Conservation (phyloP, 2,797 vertebrate species). For the Phoebastria nigripes region DNA sequence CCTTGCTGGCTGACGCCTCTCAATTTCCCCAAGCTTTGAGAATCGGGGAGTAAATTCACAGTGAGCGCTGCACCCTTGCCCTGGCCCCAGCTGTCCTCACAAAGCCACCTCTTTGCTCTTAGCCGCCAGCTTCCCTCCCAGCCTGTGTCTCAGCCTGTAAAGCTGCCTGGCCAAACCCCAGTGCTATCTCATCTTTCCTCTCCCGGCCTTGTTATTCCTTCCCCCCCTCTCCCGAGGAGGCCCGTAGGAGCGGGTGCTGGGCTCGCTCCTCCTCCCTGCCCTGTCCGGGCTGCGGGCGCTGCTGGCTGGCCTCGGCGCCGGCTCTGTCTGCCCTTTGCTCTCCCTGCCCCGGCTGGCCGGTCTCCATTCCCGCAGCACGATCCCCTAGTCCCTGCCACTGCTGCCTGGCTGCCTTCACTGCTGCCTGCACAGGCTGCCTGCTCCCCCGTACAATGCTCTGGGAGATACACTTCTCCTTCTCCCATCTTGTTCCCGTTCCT, state of each 20-base stretch:
- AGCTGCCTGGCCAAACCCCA: neutral
- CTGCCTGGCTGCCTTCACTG: neutral
- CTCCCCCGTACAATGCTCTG: accelerated
- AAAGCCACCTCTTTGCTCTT: neutral
- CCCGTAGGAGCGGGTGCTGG: accelerated
- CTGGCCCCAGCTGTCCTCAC: neutral
- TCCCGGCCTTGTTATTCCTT: neutral
- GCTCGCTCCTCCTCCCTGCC: neutral
- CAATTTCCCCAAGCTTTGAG: neutral
- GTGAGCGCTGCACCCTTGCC: accelerated
- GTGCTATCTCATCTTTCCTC: neutral
- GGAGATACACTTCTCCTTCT: neutral
- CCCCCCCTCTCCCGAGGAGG: neutral
- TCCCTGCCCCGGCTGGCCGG: neutral
- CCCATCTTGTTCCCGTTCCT: accelerated
- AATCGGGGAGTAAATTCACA: neutral
- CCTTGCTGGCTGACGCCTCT: neutral
- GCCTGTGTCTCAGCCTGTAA: neutral
- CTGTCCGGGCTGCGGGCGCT: neutral
- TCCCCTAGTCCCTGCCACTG: neutral
- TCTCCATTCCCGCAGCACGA: neutral
- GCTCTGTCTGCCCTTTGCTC: slow-evolving; percentile 37
- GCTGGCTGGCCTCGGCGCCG: neutral
- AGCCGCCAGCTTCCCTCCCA: neutral
- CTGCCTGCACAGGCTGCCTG: neutral